Base-by-base conservation (phyloP, 2,113 vertebrate genomes). In the Gnathonemus longibarbis region DNA sequence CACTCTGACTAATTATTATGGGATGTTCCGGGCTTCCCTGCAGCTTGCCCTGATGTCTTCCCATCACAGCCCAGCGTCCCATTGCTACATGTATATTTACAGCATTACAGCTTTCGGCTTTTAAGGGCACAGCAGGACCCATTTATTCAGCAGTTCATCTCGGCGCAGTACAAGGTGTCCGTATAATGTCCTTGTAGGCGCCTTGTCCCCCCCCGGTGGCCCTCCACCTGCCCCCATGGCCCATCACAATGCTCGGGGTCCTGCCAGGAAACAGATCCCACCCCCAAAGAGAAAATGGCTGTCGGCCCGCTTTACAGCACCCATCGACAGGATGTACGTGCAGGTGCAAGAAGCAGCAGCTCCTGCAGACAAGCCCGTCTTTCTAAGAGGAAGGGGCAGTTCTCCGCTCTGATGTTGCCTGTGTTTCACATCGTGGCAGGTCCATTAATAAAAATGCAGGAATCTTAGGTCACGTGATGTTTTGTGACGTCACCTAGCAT, bases 91-190 rank as follows among this genome's bases (percentile, higher is more conserved):
- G 90, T 89, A 93, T 93, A 91, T 93, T 90, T 92, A 39, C 74
- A 80, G 35, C 92, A 93, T 94, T 93, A 92, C 91, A 92, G 92
- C 92, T 91, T 94, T 94, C 93, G 90, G 92, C 91, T 91, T 94
- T 94, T 94, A 94, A 94, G 92, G 91, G 92, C 92, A 93, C 94
- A 92, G 94, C 95, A 94, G 95, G 95, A 95, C 94, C 94, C 89
- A 89, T 89, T 91, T 90, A 90, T 94, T 93, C 90, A 88, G 56
- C 91, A 90, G 13, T 80, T 42, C 84, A 9, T 88, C 92, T 87
- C 45, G 90, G 92, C 89, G 89, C 89, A 90, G 91, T 91, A 86
- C 85, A 21, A 17, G 50, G 15, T 19, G 27, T 46, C 45, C 45
- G 1, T 21, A 48, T 11, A 39, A 84, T n/a, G 42, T 35, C 49